Conservation (phyloP, 2,113 vertebrate species). For the Bubalus kerabau region DNA sequence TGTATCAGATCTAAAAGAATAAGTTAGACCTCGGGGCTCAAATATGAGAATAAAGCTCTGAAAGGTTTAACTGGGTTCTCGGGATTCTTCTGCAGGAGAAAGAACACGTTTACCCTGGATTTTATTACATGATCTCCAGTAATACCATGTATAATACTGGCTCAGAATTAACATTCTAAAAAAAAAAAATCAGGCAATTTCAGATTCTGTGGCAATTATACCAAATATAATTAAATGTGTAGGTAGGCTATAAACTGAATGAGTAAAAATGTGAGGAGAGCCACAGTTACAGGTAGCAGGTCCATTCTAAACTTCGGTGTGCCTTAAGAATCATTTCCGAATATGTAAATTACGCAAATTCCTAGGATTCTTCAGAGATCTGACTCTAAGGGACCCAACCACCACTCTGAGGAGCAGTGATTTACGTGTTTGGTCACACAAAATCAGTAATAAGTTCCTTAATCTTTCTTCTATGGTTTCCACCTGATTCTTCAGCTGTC, state of each 20-base stretch:
- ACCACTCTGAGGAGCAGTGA: neutral
- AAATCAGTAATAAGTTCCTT: conserved; percentile 13
- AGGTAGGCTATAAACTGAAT: neutral
- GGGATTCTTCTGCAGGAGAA: neutral
- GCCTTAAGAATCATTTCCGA: neutral
- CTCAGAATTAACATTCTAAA: neutral
- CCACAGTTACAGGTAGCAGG: neutral
- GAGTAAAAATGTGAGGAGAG: neutral
- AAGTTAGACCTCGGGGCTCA: neutral
- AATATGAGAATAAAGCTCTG: neutral
- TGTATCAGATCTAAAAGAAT: neutral
- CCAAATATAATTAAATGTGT: neutral
- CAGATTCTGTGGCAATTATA: neutral
- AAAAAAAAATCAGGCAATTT: neutral
- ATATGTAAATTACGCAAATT: neutral
- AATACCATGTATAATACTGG: neutral
- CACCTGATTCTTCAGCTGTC: neutral
- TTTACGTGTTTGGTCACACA: neutral
- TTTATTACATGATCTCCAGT: neutral
- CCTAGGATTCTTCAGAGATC: neutral
- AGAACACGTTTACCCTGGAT: neutral
- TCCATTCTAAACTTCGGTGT: neutral
- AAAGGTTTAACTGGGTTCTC: neutral
- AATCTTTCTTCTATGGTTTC: neutral
- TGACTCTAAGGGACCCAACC: neutral